A percentile compares a stretch with the other conserved stretches of the same genome.
phyloP scores from a whole-genome alignment of 2,797 vertebrate genomes.

The Vireo griseus region DNA sequence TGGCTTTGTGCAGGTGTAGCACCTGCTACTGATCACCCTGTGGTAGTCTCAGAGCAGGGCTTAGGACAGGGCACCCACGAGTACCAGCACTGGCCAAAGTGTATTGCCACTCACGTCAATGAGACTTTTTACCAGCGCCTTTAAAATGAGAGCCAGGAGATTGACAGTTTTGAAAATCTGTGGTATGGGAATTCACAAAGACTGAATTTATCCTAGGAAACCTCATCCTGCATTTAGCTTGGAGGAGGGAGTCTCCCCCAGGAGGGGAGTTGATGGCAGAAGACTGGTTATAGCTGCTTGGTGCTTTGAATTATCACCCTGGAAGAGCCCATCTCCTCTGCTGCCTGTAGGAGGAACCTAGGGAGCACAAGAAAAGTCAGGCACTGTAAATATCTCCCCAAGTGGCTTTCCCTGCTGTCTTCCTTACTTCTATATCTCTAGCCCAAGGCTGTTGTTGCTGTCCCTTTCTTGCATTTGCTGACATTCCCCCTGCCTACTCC shows the following conservation, averaged over 20 bases:
- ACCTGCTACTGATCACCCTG: not conserved
- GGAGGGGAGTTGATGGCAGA: conserved; percentile 17
- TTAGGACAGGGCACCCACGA: not conserved
- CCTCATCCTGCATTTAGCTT: conserved; percentile 3
- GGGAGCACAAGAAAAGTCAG: not conserved
- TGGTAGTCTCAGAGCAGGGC: not conserved
- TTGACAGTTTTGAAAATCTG: not conserved
- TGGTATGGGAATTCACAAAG: not conserved
- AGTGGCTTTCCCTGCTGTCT: not conserved
- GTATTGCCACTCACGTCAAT: not conserved
- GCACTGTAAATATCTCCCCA: not conserved
- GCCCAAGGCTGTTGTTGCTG: not conserved
- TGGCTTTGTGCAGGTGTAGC: not conserved
- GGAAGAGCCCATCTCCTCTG: not conserved
- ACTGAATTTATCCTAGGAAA: not conserved
- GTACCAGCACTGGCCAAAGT: not conserved
- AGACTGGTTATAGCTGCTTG: not conserved
- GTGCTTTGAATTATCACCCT: not conserved
- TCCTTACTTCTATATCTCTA: not conserved
- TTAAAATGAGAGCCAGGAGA: not conserved
- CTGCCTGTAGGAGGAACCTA: not conserved
- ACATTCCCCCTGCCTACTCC: not conserved
- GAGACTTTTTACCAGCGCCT: not conserved
- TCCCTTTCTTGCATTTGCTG: not conserved
- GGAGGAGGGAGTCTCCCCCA: not conserved